Evolutionary conservation across 1,140 invertebrate species (phyloP).

Genomic region (Diprion similis): DNA sequence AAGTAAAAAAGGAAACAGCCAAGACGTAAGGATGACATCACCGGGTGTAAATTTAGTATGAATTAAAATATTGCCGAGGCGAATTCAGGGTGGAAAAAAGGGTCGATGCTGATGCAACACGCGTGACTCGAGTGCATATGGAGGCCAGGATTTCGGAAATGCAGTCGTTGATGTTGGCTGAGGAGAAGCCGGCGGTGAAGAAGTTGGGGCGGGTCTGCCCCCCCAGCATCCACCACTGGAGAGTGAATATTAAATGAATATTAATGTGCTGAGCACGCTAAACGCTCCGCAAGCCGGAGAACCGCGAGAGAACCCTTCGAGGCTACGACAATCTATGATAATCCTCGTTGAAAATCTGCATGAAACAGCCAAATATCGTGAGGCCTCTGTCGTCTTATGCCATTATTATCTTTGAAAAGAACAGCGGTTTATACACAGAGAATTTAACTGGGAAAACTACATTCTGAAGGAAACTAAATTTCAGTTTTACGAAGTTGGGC

Average conservation of each 20-base stretch:
- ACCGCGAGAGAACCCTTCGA: slow-evolving; percentile 38
- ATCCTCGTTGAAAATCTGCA: not conserved
- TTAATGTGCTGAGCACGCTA: slow-evolving; percentile 57
- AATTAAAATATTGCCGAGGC: not conserved
- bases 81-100: not conserved
- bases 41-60: not conserved
- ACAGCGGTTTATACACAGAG: not conserved
- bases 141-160: slow-evolving; percentile 4
- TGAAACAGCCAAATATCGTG: not conserved
- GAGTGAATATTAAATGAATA: slow-evolving; percentile 5
- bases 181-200: not conserved
- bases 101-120: not conserved
- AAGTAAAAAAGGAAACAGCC: not conserved
- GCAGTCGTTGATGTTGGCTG: slow-evolving; percentile 1
- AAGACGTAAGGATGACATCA: not conserved
- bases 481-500: too few species aligned
- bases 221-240: not conserved
- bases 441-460: too few species aligned
- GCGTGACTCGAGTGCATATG: not conserved
- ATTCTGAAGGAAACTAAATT: too few species aligned
- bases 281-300: slow-evolving; percentile 35
- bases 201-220: not conserved
- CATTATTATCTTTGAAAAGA: not conserved
- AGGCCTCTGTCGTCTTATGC: not conserved
- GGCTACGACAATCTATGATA: not conserved